Conservation (phyloP, 2,888 invertebrate species). For the Sphecodes monilicornis region DNA sequence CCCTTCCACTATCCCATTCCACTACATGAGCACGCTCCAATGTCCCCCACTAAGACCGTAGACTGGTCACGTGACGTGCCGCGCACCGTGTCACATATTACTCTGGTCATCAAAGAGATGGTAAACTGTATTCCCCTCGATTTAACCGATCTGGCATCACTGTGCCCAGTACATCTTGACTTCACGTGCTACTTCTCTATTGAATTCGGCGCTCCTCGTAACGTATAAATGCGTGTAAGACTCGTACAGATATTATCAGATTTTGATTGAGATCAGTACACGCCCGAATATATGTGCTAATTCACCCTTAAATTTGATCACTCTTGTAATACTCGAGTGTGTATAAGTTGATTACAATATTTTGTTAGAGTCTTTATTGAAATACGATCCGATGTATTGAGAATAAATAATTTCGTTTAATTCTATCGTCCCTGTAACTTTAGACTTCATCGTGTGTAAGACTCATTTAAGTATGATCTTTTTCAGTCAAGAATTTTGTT, state of each 20-base stretch:
- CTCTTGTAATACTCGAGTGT: background rate
- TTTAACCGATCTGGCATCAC: no score
- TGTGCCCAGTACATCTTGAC: background rate
- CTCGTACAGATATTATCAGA: background rate
- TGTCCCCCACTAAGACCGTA: no score
- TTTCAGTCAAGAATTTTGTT: background rate
- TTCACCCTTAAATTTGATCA: background rate
- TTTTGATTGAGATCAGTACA: background rate
- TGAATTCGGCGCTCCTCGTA: background rate
- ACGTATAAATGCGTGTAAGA: background rate
- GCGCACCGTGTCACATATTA: no score
- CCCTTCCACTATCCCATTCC: no score
- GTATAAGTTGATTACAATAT: background rate
- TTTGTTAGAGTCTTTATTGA: background rate
- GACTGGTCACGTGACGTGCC: no score
- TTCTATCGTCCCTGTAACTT: background rate
- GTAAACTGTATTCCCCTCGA: no score
- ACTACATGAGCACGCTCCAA: no score
- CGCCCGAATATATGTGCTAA: background rate
- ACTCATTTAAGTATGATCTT: no score
- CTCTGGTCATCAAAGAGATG: no score
- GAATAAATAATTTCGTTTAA: background rate
- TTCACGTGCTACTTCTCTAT: background rate
- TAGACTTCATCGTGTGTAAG: no score
- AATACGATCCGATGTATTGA: background rate